These are phyloP conservation scores for Atta colombica DNA, from an alignment of 1,140 invertebrate genomes.

Conservation along the genomic window DNA sequence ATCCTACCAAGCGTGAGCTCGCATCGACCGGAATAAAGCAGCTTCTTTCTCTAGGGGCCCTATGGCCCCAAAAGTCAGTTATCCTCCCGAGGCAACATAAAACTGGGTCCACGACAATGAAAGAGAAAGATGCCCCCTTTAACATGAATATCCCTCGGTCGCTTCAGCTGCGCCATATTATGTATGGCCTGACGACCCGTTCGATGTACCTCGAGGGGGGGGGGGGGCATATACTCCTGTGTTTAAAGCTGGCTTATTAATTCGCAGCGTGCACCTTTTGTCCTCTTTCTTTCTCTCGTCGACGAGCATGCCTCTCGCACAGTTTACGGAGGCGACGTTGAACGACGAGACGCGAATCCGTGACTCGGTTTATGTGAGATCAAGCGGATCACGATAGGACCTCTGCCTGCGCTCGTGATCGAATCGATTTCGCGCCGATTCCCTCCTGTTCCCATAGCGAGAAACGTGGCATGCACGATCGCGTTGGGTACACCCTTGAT, in stretches of 20 bases:
- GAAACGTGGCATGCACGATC: slow-evolving; percentile 67
- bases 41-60: slow-evolving; percentile 14
- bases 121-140: slow-evolving; percentile 39
- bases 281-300: slow-evolving; percentile 35
- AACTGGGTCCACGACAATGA: slow-evolving; percentile 42
- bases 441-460: slow-evolving; percentile 65
- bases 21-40: slow-evolving; percentile 62
- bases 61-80: slow-evolving; percentile 52
- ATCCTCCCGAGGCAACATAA: not conserved
- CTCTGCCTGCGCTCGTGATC: slow-evolving; percentile 73
- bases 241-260: slow-evolving; percentile 84
- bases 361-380: slow-evolving; percentile 72
- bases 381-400: slow-evolving; percentile 64
- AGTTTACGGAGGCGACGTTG: slow-evolving; percentile 35
- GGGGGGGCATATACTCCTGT: slow-evolving; percentile 66
- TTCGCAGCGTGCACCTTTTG: slow-evolving; percentile 82
- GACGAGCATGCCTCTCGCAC: not conserved
- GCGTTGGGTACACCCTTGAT: slow-evolving; percentile 24
- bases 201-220: slow-evolving; percentile 79
- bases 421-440: slow-evolving; percentile 76
- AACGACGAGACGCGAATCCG: slow-evolving; percentile 57
- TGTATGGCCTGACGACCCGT: slow-evolving; percentile 81
- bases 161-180: slow-evolving; percentile 84
- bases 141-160: slow-evolving; percentile 29
- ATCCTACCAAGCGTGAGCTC: slow-evolving; percentile 62